Evolutionary conservation across 2,888 invertebrate genomes (phyloP).

Genomic region (Seladonia tumulorum): DNA sequence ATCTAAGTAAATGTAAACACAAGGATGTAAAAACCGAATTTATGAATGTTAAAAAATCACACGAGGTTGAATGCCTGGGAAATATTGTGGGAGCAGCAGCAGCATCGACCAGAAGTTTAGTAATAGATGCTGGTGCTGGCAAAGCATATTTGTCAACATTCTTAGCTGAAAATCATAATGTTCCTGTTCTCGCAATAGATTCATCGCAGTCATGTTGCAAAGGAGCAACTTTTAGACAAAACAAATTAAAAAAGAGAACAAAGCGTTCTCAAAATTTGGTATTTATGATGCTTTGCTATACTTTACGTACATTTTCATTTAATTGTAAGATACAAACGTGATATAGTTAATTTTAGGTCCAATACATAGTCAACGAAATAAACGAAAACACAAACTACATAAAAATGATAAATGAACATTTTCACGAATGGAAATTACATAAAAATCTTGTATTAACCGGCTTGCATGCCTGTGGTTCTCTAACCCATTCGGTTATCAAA

Average conservation of each 20-base stretch:
- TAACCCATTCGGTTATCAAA: conserved; percentile 90
- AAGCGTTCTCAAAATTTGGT: conserved; percentile 65
- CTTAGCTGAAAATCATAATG: conserved; percentile 88
- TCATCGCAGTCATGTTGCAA: conserved; percentile 88
- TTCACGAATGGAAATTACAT: conserved; percentile 67
- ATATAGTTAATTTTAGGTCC: conserved; percentile 71
- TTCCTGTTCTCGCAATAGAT: conserved; percentile 93
- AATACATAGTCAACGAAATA: conserved; percentile 75
- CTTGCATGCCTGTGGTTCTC: conserved; percentile 95
- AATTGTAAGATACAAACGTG: neutral
- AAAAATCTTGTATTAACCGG: conserved; percentile 86
- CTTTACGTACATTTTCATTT: neutral
- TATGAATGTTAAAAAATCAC: conserved; percentile 92
- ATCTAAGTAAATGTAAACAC: neutral
- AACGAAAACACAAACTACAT: conserved; percentile 77
- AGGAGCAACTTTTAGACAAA: conserved; percentile 86
- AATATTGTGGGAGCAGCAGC: conserved; percentile 71
- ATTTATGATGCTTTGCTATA: conserved; percentile 28
- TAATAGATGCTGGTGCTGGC: conserved; percentile 94
- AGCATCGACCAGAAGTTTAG: conserved; percentile 64
- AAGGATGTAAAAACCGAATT: conserved; percentile 85
- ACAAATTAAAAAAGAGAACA: conserved; percentile 62
- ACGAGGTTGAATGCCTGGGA: conserved; percentile 86
- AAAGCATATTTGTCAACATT: conserved; percentile 92
- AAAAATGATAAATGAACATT: conserved; percentile 71